These are phyloP conservation scores for Holothuria scabra DNA, from an alignment of 53 echinoderm and acorn worm species.

Conservation along the genomic window DNA sequence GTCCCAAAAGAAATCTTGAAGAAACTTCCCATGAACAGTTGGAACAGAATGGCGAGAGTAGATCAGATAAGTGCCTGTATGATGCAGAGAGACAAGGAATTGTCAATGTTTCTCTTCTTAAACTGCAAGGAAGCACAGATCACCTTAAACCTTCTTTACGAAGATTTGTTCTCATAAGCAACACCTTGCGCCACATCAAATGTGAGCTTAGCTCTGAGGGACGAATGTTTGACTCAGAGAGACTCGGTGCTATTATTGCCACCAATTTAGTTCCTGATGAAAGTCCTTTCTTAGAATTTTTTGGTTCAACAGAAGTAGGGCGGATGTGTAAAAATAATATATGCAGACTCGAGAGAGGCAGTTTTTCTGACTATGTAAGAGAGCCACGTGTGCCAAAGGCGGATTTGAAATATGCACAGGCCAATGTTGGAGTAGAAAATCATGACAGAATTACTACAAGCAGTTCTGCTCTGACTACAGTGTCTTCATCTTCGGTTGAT, in stretches of 20 bases:
- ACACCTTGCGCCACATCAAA: slow-evolving; percentile 90
- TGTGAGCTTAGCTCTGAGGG: slow-evolving; percentile 86
- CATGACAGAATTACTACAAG: slow-evolving; percentile 29
- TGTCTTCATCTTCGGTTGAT: not conserved
- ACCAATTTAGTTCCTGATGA: slow-evolving; percentile 73
- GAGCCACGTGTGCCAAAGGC: slow-evolving; percentile 35
- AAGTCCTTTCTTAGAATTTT: slow-evolving; percentile 73
- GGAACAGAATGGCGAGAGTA: slow-evolving; percentile 12
- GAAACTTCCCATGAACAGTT: not conserved
- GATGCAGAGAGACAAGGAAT: slow-evolving; percentile 84
- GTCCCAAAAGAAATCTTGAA: slow-evolving; percentile 28
- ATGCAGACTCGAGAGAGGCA: slow-evolving; percentile 41
- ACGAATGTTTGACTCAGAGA: slow-evolving; percentile 69
- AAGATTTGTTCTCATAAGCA: slow-evolving; percentile 93
- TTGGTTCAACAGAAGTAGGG: slow-evolving; percentile 54
- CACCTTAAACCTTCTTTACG: slow-evolving; percentile 83
- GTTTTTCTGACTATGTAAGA: slow-evolving; percentile 42
- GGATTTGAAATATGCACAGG: slow-evolving; percentile 52
- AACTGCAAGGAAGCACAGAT: slow-evolving; percentile 80
- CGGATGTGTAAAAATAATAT: slow-evolving; percentile 41
- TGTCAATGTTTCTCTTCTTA: slow-evolving; percentile 86
- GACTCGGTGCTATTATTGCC: slow-evolving; percentile 73
- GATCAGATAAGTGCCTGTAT: slow-evolving; percentile 70
- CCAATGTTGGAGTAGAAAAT: slow-evolving; percentile 36
- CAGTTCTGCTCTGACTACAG: not conserved